A percentile compares a stretch with the other conserved stretches of the same genome.
These are phyloP conservation scores for Actinernus sp. DNA, from an alignment of 92 coral and sea anemone species.

Conservation along the genomic window DNA sequence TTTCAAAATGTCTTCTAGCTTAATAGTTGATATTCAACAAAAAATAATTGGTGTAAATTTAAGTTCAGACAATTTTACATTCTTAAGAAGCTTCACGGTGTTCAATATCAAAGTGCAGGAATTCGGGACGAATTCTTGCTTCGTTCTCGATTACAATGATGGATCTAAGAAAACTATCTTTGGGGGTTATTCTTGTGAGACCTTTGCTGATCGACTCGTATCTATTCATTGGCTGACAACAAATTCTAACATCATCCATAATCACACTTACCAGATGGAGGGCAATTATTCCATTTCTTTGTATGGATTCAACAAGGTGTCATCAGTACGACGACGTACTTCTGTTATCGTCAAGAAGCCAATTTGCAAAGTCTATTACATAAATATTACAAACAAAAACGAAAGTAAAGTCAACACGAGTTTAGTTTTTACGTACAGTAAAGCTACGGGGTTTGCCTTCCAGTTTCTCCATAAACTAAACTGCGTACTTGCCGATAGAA, in stretches of 20 bases:
- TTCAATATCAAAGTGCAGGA: not conserved
- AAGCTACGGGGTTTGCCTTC: slow-evolving; percentile 5
- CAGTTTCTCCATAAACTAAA: not conserved
- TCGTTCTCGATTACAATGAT: slow-evolving; percentile 33
- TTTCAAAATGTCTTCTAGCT: slow-evolving; percentile 8
- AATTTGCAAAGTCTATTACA: slow-evolving; percentile 33
- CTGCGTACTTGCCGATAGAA: slow-evolving; percentile 22
- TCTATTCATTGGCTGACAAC: too few species aligned
- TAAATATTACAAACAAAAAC: slow-evolving; percentile 21
- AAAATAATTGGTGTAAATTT: slow-evolving; percentile 24
- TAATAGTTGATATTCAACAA: slow-evolving; percentile 29
- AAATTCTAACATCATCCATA: slow-evolving; percentile 10
- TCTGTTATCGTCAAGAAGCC: slow-evolving; percentile 55
- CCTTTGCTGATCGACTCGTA: not conserved
- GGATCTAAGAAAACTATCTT: slow-evolving; percentile 10
- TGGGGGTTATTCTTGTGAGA: slow-evolving; percentile 17
- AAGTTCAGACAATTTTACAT: slow-evolving; percentile 28
- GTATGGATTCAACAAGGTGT: slow-evolving; percentile 59
- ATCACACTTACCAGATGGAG: slow-evolving; percentile 40
- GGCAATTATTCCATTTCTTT: slow-evolving; percentile 57
- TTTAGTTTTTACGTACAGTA: slow-evolving; percentile 2
- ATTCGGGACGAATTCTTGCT: slow-evolving; percentile 50
- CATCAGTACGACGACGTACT: slow-evolving; percentile 22
- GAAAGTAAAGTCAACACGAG: not conserved
- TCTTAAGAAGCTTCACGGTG: slow-evolving; percentile 13